A percentile compares a stretch with the other conserved stretches of the same genome.
These are phyloP conservation scores for Gadus chalcogrammus DNA, from an alignment of 2,113 vertebrate species.

Conservation along the genomic window DNA sequence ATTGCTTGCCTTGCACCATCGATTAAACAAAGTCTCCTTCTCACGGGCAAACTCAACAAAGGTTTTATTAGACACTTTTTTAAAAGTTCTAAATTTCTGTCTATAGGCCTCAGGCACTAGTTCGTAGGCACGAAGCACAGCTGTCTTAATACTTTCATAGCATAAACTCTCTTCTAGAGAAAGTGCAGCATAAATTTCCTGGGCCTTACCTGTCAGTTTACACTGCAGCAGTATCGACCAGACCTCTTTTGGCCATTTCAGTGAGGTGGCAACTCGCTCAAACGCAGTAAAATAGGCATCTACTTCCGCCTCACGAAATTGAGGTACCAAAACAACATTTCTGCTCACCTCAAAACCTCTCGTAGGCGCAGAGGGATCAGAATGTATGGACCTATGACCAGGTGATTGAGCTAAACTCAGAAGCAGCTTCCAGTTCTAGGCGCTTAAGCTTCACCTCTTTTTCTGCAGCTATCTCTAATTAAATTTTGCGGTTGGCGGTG, in stretches of 20 bases:
- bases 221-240: not conserved
- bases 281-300: not conserved
- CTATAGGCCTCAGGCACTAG: not conserved
- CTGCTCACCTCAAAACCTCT: too few species aligned
- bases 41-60: not conserved
- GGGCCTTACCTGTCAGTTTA: not conserved
- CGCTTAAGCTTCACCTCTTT: too few species aligned
- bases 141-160: not conserved
- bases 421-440: too few species aligned
- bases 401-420: too few species aligned
- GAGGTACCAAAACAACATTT: not conserved
- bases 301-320: slow-evolving; percentile 2
- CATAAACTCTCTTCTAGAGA: not conserved
- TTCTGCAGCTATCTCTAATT: too few species aligned
- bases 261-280: not conserved
- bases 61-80: too few species aligned
- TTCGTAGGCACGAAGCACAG: not conserved
- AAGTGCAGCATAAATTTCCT: not conserved
- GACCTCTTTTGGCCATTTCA: not conserved
- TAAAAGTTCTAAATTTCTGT: not conserved
- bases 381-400: too few species aligned
- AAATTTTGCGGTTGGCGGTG: too few species aligned
- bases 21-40: not conserved
- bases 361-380: too few species aligned
- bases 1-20: slow-evolving; percentile 8